These are phyloP conservation scores for Melanargia galathea DNA, from an alignment of 2,888 invertebrate species.

Conservation along the genomic window DNA sequence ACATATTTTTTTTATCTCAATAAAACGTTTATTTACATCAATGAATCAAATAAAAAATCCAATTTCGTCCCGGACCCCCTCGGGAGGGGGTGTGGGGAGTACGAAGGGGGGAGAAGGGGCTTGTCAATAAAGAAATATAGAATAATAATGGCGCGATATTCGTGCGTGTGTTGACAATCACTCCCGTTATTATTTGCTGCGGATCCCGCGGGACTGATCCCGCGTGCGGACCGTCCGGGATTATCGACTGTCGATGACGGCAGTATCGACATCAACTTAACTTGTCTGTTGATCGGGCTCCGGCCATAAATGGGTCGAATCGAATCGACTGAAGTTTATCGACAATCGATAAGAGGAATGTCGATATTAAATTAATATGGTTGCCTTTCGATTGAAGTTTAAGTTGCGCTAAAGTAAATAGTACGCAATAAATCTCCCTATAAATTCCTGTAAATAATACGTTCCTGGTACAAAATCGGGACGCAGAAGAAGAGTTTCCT, in stretches of 20 bases:
- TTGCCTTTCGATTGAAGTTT: too few species aligned
- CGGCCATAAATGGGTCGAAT: too few species aligned
- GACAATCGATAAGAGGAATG: too few species aligned
- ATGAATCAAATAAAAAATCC: conserved; percentile 35
- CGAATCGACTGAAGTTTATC: too few species aligned
- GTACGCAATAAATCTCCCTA: too few species aligned
- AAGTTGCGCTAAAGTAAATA: too few species aligned
- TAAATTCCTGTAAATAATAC: too few species aligned
- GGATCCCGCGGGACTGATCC: conserved; percentile 54
- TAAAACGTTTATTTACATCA: conserved; percentile 31
- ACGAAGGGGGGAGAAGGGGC: conserved; percentile 23
- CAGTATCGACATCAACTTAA: not conserved
- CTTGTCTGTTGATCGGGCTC: too few species aligned
- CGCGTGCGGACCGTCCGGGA: conserved; percentile 31
- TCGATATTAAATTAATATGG: not conserved
- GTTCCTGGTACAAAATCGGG: too few species aligned
- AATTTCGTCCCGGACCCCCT: conserved; percentile 31
- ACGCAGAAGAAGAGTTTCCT: too few species aligned
- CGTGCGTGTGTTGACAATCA: conserved; percentile 77
- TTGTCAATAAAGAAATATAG: conserved; percentile 53
- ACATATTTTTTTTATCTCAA: conserved; percentile 24
- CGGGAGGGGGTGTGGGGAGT: conserved; percentile 36
- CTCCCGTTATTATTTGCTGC: conserved; percentile 74
- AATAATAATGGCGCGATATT: conserved; percentile 64
- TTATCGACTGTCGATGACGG: conserved; percentile 36